Evolutionary conservation across 2,113 vertebrate species (phyloP), one percentile per base, ranked within the genome.

Genomic region (Perca flavescens): DNA sequence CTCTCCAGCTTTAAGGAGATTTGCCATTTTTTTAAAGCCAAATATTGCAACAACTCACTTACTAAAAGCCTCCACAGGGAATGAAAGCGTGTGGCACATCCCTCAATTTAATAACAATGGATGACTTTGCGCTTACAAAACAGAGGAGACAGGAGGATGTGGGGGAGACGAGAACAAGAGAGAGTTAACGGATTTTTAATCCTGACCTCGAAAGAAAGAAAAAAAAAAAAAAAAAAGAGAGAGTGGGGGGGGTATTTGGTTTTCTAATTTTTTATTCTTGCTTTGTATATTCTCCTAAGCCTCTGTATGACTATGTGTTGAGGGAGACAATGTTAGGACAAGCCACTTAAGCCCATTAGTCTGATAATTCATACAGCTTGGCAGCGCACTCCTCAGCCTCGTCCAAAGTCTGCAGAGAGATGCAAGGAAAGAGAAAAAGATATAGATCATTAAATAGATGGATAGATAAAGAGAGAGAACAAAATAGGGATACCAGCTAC

Each of bases 281-380:
- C 73, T 88, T 90, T 87, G 78, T 85, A 88, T 72, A 70, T 88
- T 87, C 80, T 84, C 80, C 64, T 88, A 89, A 91, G 88, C 89
- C 69, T 87, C 72, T 80, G 84, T 84, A 70, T 54, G 57, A 54
- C 74, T 78, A 46, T 77, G 60, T 80, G 83, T 81, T 89, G 83
- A 86, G 78, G 66, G 74, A 92, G 89, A 94, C 91, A 91, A 90
- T 93, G 91, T 91, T 88, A 89, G 89, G 90, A 95, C 91, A 91
- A 93, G 90, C 89, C 93, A 93, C 92, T 94, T 95, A 94, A 94
- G 87, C 90, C 87, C 89, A 94, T 93, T 94, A 93, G 91, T 86
- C 84, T 93, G 91, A 94, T 91, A 94, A 93, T 93, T 94, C 89
- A 95, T 90, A 90, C 58, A 64, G 86, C 86, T 94, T 93, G 92